phyloP scores from a whole-genome alignment of 2,888 invertebrate genomes.

The Pachycephus smyrnensis region DNA sequence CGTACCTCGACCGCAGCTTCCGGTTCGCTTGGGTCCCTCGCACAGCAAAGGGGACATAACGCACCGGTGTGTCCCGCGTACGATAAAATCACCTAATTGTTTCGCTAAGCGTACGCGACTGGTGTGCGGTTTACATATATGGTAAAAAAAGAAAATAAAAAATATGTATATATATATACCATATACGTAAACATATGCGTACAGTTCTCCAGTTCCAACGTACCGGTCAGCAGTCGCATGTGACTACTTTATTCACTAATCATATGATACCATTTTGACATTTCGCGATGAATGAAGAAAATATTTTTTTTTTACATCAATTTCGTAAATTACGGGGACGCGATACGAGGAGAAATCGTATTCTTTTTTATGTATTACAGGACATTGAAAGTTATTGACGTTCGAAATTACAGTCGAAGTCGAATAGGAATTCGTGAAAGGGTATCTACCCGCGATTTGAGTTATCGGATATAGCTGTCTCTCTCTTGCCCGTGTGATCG shows the following conservation, averaged over 20 bases:
- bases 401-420: neutral
- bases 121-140: constrained; percentile 40
- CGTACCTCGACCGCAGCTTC: constrained; percentile 51
- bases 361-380: neutral
- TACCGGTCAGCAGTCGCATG: neutral
- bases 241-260: neutral
- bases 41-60: constrained; percentile 54
- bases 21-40: constrained; percentile 57
- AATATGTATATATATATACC: constrained; percentile 12
- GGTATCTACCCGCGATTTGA: neutral
- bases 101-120: constrained; percentile 66
- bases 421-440: neutral
- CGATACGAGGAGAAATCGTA: neutral
- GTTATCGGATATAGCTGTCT: neutral
- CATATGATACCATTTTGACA: neutral
- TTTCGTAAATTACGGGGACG: too few species aligned
- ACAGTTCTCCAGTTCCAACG: neutral
- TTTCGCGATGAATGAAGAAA: neutral
- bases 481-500: neutral
- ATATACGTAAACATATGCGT: neutral
- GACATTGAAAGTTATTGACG: neutral
- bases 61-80: constrained; percentile 49
- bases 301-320: too few species aligned
- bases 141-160: neutral
- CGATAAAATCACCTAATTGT: constrained; percentile 67